Evolutionary conservation across 2,888 invertebrate species (phyloP), one percentile per base, ranked within the genome.

Genomic region (Cloeon dipterum): DNA sequence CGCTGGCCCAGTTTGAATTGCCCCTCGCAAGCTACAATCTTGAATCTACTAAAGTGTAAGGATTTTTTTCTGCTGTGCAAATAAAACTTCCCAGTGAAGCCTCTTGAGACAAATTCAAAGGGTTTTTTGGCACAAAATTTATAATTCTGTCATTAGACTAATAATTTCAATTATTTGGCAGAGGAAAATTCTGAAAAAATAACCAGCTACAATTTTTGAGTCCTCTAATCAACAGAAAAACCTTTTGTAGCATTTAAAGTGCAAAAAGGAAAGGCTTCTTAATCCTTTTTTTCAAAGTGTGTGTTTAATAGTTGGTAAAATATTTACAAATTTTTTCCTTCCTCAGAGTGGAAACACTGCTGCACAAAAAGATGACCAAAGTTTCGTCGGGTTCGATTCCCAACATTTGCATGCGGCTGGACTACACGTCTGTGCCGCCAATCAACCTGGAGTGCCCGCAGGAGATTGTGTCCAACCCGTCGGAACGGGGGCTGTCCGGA

Each of bases 1-100:
- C 61, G 2, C 45, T 63, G 36, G 58, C 61, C 13, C 54, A 57
- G 37, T 61, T 55, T 45, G 59, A 59, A 38, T 47, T 63, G 26
- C 49, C 54, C 2, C 52, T 64, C 18, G 53, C 57, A 13, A 52
- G 55, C 36, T 60, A 59, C 43, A 58, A 57, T 40, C 56, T 63
- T 48, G 58, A 61, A 42, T 51, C 47, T 34, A 53, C 56, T 21
- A 53, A 48, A 39, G 46, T 46, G 56, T 63, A 46, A 55, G 59
- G 50, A 37, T 40, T 26, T 20, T 26, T 39, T n/a, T n/a, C n/a
- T 25, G 4, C 4, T 10, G 18, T 14, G n/a, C n/a, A n/a, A n/a
- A n/a, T n/a, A n/a, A n/a, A n/a, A n/a, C n/a, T n/a, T n/a, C n/a
- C n/a, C n/a, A n/a, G n/a, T n/a, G n/a, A n/a, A n/a, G n/a, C n/a